Conservation (phyloP, 2,797 vertebrate species). For the Graptemys geographica region DNA sequence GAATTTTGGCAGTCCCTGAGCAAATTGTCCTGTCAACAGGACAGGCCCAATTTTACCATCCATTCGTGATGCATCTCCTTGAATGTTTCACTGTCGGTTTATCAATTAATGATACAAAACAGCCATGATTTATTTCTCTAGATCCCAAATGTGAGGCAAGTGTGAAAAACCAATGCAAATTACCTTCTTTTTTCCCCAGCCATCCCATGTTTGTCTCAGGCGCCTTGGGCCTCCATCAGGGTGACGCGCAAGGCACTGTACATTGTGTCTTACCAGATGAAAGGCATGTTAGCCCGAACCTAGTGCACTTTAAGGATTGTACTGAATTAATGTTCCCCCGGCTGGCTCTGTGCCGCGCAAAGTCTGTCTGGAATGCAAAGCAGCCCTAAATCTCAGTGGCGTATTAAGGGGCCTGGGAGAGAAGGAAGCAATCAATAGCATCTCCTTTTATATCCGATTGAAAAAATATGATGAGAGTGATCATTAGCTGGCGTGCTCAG, state of each 20-base stretch:
- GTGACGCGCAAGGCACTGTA: neutral
- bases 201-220: neutral
- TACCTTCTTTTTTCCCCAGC: neutral
- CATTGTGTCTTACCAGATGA: neutral
- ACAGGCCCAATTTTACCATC: neutral
- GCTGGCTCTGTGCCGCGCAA: neutral
- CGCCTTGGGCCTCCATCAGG: neutral
- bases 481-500: neutral
- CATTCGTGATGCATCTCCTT: accelerated
- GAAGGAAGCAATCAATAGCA: slow-evolving; percentile 39
- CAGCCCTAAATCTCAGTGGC: neutral
- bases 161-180: neutral
- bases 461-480: neutral
- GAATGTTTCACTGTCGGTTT: neutral
- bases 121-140: neutral
- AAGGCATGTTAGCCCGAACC: slow-evolving; percentile 23
- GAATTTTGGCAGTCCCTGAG: neutral
- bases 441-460: slow-evolving; percentile 13
- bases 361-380: slow-evolving; percentile 59
- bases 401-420: neutral
- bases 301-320: neutral
- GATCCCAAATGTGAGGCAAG: neutral
- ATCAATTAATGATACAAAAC: neutral
- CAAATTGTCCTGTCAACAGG: neutral
- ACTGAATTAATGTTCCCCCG: slow-evolving; percentile 34